phyloP scores from a whole-genome alignment of 53 echinoderm and acorn worm species.

The Mesocentrotus franciscanus region DNA sequence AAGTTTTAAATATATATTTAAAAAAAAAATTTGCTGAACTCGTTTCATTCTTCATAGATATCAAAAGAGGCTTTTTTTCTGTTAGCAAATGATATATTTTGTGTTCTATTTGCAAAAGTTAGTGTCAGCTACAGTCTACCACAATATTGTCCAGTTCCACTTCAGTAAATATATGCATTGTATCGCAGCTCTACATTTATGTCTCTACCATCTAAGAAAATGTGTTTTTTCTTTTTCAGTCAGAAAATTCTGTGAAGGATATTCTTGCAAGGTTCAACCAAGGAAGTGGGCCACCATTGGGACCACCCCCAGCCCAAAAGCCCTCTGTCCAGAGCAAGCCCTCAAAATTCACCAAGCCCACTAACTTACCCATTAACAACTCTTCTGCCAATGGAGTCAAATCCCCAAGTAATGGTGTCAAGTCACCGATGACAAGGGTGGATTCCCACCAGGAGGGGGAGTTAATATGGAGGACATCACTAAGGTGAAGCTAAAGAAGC shows the following conservation, averaged over 20 bases:
- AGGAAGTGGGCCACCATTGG: conserved; percentile 44
- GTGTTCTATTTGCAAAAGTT: too few relatives aligned
- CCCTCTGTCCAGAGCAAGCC: conserved; percentile 14
- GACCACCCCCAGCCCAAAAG: conserved; percentile 18
- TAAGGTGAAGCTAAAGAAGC: conserved; percentile 42
- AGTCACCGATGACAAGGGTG: background rate
- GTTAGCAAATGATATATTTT: too few relatives aligned
- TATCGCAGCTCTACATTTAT: background rate
- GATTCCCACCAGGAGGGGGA: background rate
- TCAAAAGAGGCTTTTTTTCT: too few relatives aligned
- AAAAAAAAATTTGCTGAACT: too few relatives aligned
- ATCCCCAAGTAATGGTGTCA: conserved; percentile 15
- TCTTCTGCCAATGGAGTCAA: conserved; percentile 44
- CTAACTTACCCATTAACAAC: background rate
- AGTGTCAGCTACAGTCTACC: background rate
- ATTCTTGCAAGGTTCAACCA: conserved; percentile 57
- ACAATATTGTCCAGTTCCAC: background rate
- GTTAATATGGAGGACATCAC: conserved; percentile 25
- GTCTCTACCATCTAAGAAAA: background rate
- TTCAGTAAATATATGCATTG: background rate
- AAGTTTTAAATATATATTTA: too few relatives aligned
- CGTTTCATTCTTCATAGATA: too few relatives aligned
- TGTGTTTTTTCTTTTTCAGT: conserved; percentile 12
- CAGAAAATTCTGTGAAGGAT: conserved; percentile 62
- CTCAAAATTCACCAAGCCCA: background rate